Conservation (phyloP, 2,888 invertebrate species). For the Cetonia aurata region DNA sequence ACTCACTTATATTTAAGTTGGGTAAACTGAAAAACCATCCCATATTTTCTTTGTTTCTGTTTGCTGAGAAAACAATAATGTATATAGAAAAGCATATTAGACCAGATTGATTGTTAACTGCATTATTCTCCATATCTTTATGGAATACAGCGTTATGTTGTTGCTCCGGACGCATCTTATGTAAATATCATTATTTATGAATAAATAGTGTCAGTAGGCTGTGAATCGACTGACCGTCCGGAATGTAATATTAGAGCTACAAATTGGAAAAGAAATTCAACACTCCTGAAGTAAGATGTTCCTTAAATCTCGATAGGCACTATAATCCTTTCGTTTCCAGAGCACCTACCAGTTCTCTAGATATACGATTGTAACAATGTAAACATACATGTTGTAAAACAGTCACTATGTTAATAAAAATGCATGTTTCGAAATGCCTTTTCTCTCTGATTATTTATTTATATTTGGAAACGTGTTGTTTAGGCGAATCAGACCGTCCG, state of each 20-base stretch:
- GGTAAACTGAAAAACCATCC: too few relatives aligned
- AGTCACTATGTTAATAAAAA: constrained; percentile 21
- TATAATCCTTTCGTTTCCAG: constrained; percentile 32
- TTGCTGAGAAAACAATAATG: neutral
- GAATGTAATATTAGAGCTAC: constrained; percentile 29
- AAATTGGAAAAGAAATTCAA: neutral
- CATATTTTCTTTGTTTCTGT: too few relatives aligned
- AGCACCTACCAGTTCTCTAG: constrained; percentile 29
- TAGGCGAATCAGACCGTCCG: constrained; percentile 26
- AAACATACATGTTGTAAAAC: constrained; percentile 26
- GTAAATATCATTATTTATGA: constrained; percentile 50
- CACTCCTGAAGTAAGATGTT: constrained; percentile 47
- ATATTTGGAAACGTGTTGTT: constrained; percentile 33
- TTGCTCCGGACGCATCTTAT: constrained; percentile 30
- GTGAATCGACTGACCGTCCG: constrained; percentile 55
- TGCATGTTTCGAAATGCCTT: constrained; percentile 15
- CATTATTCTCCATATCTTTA: neutral
- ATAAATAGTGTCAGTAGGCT: constrained; percentile 56
- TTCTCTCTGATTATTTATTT: constrained; percentile 18
- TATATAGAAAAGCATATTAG: neutral
- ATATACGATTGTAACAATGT: constrained; percentile 29
- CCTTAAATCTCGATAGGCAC: constrained; percentile 43
- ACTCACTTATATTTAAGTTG: too few relatives aligned
- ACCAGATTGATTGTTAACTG: neutral
- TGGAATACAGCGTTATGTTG: constrained; percentile 5